Conservation (phyloP, 2,113 vertebrate genomes). For the Mystacornis crossleyi region DNA sequence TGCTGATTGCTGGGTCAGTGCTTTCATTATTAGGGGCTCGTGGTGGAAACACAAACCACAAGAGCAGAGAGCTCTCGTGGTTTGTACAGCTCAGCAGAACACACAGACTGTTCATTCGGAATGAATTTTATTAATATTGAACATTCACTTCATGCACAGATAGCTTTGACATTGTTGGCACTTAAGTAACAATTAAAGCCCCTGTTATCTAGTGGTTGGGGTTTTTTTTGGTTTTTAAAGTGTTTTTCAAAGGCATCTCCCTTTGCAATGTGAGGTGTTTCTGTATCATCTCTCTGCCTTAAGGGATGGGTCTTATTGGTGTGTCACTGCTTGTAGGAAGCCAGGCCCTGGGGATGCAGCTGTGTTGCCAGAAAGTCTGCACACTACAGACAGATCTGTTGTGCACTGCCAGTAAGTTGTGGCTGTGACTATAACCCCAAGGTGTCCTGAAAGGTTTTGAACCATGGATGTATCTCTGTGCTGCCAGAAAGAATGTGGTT, state of each 20-base stretch:
- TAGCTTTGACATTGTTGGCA: neutral
- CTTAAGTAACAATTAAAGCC: neutral
- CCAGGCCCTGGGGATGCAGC: constrained; percentile 16
- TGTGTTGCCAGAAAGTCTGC: constrained; percentile 63
- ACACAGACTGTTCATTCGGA: neutral
- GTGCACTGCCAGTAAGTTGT: neutral
- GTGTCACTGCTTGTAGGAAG: neutral
- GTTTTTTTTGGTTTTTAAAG: neutral
- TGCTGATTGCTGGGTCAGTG: neutral
- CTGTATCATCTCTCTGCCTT: constrained; percentile 12
- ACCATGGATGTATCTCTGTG: neutral
- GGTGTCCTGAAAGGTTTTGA: neutral
- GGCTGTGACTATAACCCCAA: neutral
- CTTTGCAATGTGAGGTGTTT: neutral
- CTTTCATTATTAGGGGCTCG: constrained; percentile 20
- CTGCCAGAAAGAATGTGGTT: neutral
- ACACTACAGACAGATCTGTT: neutral
- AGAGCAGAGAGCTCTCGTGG: neutral
- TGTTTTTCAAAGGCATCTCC: neutral
- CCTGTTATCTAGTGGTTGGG: neutral
- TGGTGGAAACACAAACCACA: neutral
- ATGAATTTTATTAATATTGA: constrained; percentile 10
- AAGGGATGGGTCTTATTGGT: neutral
- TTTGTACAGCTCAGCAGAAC: constrained; percentile 49
- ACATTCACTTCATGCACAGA: neutral